These are phyloP conservation scores for Gonioctena quinquepunctata DNA, from an alignment of 1,140 invertebrate genomes.

Conservation along the genomic window DNA sequence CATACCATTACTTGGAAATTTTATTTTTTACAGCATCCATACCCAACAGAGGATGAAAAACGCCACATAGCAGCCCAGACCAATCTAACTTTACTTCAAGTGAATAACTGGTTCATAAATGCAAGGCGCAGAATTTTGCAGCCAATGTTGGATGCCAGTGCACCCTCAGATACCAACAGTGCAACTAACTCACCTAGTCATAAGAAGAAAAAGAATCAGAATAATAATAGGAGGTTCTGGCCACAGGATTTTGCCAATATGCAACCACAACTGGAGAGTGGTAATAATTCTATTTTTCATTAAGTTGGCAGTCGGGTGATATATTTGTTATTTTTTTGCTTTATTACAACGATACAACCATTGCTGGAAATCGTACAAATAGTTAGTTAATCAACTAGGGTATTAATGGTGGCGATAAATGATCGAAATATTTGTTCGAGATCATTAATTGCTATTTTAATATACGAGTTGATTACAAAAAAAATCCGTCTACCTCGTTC, in stretches of 20 bases:
- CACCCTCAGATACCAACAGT: constrained; percentile 39
- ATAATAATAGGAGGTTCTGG: constrained; percentile 64
- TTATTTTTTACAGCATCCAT: constrained; percentile 72
- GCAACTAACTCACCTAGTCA: constrained; percentile 44
- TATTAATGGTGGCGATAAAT: no score
- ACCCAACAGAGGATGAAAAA: constrained; percentile 93
- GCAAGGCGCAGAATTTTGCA: constrained; percentile 89
- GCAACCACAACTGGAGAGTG: constrained; percentile 54
- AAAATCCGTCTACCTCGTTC: no score
- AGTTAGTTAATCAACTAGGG: no score
- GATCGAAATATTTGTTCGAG: no score
- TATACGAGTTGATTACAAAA: no score
- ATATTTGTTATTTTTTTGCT: no score
- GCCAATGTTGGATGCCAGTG: constrained; percentile 81
- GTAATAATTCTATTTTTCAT: constrained; percentile 31
- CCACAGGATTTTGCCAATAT: constrained; percentile 62
- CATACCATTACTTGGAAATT: no score
- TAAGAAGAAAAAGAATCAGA: constrained; percentile 52
- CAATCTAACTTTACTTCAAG: constrained; percentile 80
- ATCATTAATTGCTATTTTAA: no score
- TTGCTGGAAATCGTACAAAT: no score
- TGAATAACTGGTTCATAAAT: constrained; percentile 94
- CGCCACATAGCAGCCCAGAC: constrained; percentile 86
- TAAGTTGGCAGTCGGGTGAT: no score
- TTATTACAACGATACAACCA: no score